These are phyloP conservation scores for Amaurobius ferox DNA, from an alignment of 2,888 invertebrate species.

Conservation along the genomic window DNA sequence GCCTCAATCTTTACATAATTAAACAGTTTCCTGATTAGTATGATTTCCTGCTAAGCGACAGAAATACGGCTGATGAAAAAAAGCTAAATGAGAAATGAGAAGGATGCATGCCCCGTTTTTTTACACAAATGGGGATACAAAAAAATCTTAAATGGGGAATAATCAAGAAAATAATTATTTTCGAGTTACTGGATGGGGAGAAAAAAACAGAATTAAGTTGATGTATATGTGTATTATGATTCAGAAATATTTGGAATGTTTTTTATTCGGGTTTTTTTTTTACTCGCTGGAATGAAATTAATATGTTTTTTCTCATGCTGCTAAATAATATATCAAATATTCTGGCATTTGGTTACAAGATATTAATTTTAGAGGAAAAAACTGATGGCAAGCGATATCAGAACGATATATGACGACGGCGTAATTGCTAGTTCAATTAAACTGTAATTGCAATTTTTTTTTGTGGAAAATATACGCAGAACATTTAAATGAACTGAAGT, in stretches of 20 bases:
- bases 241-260: background rate
- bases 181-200: slow-evolving; percentile 17
- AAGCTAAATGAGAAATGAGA: slow-evolving; percentile 13
- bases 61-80: slow-evolving; percentile 8
- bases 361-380: slow-evolving; percentile 8
- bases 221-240: slow-evolving; percentile 15
- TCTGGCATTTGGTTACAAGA: background rate
- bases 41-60: slow-evolving; percentile 31
- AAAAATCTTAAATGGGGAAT: background rate
- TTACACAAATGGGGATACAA: background rate
- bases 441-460: background rate
- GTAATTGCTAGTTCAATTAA: slow-evolving; percentile 3
- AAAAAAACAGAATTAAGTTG: slow-evolving; percentile 31
- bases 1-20: slow-evolving; percentile 64
- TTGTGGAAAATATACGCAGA: background rate
- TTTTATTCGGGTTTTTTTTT: background rate
- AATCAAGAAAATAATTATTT: slow-evolving; percentile 56
- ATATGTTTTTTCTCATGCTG: slow-evolving; percentile 25
- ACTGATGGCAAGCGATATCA: background rate
- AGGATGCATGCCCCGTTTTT: background rate
- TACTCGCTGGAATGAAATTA: slow-evolving; percentile 26
- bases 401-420: background rate
- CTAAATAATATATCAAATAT: background rate
- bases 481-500: background rate
- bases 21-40: slow-evolving; percentile 65